These are phyloP conservation scores for Drosophila auraria DNA, from an alignment of 1,140 invertebrate genomes.

Conservation along the genomic window DNA sequence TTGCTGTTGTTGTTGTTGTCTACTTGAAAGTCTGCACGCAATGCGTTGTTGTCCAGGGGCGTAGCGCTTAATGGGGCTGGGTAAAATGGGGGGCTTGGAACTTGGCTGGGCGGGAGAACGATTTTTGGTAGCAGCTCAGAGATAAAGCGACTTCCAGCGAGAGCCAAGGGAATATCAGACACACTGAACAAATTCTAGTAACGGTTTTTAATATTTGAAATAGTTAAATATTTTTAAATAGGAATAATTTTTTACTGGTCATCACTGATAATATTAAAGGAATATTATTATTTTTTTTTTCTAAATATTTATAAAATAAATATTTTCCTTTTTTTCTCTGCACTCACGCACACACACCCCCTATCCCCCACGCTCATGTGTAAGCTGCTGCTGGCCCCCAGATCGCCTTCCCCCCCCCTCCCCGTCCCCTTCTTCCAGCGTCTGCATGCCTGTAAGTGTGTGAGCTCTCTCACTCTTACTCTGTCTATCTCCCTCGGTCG, in stretches of 20 bases:
- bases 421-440: constrained; percentile 6
- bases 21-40: constrained; percentile 71
- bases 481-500: constrained; percentile 27
- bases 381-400: constrained; percentile 18
- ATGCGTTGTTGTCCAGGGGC: constrained; percentile 33
- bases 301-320: too few relatives aligned
- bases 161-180: neutral
- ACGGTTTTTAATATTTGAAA: too few relatives aligned
- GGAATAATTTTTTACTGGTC: too few relatives aligned
- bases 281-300: too few relatives aligned
- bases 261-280: too few relatives aligned
- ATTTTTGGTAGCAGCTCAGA: neutral
- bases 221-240: too few relatives aligned
- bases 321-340: neutral
- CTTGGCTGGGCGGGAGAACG: neutral
- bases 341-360: neutral
- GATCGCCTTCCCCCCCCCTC: too few relatives aligned
- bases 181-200: neutral
- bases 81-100: neutral
- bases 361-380: constrained; percentile 5
- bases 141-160: constrained; percentile 5
- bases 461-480: constrained; percentile 16
- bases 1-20: constrained; percentile 38
- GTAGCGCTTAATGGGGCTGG: neutral
- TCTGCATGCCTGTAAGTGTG: constrained; percentile 29